Evolutionary conservation across 1,140 invertebrate genomes (phyloP).

Genomic region (Sesamia nonagrioides): DNA sequence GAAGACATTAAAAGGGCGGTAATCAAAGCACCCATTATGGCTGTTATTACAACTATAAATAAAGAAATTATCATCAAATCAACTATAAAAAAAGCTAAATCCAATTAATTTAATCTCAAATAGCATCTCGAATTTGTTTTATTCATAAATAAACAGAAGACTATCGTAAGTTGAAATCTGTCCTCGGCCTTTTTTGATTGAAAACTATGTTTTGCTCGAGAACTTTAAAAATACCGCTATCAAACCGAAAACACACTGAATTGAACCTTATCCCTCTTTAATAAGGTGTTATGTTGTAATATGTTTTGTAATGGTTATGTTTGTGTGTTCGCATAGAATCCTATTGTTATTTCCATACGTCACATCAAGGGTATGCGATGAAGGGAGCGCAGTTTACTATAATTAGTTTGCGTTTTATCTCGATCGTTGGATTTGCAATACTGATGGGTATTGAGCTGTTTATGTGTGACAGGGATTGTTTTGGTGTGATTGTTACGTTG

Average conservation of each 20-base stretch:
- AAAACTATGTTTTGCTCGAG: constrained; percentile 50
- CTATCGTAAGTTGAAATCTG: constrained; percentile 61
- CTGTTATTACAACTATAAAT: constrained; percentile 37
- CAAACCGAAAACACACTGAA: not conserved
- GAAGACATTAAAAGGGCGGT: constrained; percentile 6
- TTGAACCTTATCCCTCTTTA: not conserved
- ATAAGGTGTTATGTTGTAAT: not conserved
- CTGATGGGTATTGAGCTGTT: constrained; percentile 60
- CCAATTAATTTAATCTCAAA: constrained; percentile 51
- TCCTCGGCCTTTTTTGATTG: constrained; percentile 58
- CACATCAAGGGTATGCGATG: constrained; percentile 67
- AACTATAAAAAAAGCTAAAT: constrained; percentile 49
- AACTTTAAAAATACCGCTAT: not conserved
- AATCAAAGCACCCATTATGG: constrained; percentile 40
- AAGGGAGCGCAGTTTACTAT: constrained; percentile 74
- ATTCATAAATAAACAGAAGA: constrained; percentile 46
- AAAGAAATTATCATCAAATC: constrained; percentile 47
- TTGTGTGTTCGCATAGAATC: constrained; percentile 50
- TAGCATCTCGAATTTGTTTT: constrained; percentile 48
- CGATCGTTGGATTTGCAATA: constrained; percentile 69
- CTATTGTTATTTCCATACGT: constrained; percentile 68
- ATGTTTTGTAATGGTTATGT: not conserved
- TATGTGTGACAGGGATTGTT: constrained; percentile 12
- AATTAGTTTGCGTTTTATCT: constrained; percentile 80
- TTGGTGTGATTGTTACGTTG: constrained; percentile 13